Base-by-base conservation (phyloP, 1,140 invertebrate genomes). In the Lepidostoma basale region DNA sequence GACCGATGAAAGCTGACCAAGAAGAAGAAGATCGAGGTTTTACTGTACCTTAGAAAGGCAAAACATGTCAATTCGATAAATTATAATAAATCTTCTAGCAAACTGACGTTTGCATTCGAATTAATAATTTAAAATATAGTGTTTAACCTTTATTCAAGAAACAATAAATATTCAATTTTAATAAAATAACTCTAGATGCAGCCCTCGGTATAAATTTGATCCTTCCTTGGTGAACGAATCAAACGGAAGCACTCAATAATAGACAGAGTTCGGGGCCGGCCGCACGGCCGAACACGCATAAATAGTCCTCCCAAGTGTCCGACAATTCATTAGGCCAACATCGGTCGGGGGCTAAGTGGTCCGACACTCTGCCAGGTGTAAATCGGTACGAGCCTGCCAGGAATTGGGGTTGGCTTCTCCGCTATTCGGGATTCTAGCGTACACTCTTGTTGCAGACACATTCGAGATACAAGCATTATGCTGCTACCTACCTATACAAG, bases 231-330 rank as follows among this genome's bases (percentile, higher is more conserved):
- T 33, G 12, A 12, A 12, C 30, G 30, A 12, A 33, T 33, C 30
- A 12, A 12, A 5, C 5, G 30, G 5, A 6, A 33, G 30, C 30
- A 12, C 30, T 12, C 6, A 12, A 5, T 12, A 6, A 5, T 33
- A 33, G 6, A 33, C 30, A 12, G 30, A 33, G n/a, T 33, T 6
- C 5, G 5, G 6, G 30, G 30, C 30, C 30, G 30, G 30, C 30
- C 5, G 30, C 12, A 5, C 30, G 25, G 52, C 22, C 20, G 52
- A 16, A 56, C 52, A 56, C 52, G 52, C 52, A 30, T 56, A 33
- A 56, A 26, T 56, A 56, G 52, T 56, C 16, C n/a, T 56, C 52
- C 52, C 52, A 16, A 30, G 52, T 30, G 52, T 56, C 52, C 52
- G 52, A 14, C 28, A 28, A 56, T 26, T 56, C 52, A 56, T 56